Percentiles rank a stretch among this genome's conserved stretches.
phyloP scores from a whole-genome alignment of 2,113 vertebrate species.

The Lichenostomus cassidix region DNA sequence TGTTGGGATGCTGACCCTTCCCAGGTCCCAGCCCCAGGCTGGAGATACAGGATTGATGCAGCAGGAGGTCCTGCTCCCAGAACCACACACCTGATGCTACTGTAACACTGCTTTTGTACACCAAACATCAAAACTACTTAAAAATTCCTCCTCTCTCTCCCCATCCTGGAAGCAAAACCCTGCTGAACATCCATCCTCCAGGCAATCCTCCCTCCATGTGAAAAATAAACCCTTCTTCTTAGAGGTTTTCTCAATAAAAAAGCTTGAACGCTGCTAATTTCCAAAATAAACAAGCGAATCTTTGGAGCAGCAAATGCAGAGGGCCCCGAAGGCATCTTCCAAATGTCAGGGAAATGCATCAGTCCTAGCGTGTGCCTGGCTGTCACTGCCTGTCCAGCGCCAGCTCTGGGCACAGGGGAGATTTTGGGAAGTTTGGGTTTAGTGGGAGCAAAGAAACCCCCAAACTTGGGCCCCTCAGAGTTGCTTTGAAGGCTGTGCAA shows the following conservation, averaged over 20 bases:
- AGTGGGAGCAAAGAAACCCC: neutral
- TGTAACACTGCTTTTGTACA: neutral
- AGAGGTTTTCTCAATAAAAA: neutral
- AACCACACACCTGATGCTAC: neutral
- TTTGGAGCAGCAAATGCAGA: neutral
- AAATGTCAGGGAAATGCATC: conserved; percentile 6
- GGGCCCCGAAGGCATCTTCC: neutral
- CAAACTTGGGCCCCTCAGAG: neutral
- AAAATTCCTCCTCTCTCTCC: neutral
- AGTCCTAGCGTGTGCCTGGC: fast-evolving
- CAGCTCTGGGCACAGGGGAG: neutral
- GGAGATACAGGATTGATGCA: neutral
- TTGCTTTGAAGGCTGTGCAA: neutral
- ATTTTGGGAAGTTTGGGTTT: neutral
- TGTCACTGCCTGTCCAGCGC: fast-evolving
- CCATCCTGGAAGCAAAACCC: neutral
- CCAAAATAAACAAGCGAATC: conserved; percentile 27
- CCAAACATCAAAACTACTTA: neutral
- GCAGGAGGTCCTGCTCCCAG: neutral
- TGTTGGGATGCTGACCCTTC: neutral
- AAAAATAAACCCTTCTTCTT: neutral
- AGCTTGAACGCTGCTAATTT: neutral
- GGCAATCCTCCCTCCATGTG: fast-evolving
- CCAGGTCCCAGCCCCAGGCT: neutral
- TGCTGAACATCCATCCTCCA: fast-evolving